These are phyloP conservation scores for Stictocephala bisonia DNA, from an alignment of 2,888 invertebrate species.

Conservation along the genomic window DNA sequence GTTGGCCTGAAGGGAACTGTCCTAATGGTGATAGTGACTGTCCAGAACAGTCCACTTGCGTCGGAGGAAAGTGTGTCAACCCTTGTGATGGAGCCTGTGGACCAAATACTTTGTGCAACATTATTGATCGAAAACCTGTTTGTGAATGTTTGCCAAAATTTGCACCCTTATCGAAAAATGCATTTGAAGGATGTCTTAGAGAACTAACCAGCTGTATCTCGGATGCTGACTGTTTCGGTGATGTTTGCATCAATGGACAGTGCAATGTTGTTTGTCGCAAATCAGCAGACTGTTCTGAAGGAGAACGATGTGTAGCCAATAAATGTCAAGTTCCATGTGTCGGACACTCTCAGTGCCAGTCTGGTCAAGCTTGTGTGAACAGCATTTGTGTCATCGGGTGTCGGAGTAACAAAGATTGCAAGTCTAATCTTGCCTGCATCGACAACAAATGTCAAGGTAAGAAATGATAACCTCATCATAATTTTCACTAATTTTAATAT, in stretches of 20 bases:
- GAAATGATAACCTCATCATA: too few relatives aligned
- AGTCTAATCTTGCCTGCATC: constrained; percentile 80
- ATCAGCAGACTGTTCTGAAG: constrained; percentile 67
- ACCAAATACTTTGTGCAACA: constrained; percentile 81
- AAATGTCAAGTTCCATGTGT: constrained; percentile 84
- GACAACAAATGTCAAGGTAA: constrained; percentile 80
- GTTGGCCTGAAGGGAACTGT: constrained; percentile 82
- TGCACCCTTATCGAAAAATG: constrained; percentile 72
- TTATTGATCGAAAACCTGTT: constrained; percentile 79
- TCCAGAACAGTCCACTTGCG: constrained; percentile 78
- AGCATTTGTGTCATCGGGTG: constrained; percentile 87
- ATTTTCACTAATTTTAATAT: too few relatives aligned
- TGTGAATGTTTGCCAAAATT: constrained; percentile 84
- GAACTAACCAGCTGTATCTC: constrained; percentile 73
- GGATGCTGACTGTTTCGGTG: constrained; percentile 82
- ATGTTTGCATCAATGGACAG: constrained; percentile 83
- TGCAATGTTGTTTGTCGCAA: constrained; percentile 69
- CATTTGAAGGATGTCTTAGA: constrained; percentile 77
- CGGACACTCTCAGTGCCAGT: constrained; percentile 83
- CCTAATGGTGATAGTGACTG: constrained; percentile 79
- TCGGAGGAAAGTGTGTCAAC: constrained; percentile 78
- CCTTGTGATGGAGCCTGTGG: constrained; percentile 88
- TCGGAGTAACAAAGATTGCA: constrained; percentile 84
- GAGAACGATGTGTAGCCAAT: constrained; percentile 82
- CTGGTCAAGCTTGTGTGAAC: constrained; percentile 82